Conservation (phyloP, 2,113 vertebrate genomes). For the Mustela nigripes region DNA sequence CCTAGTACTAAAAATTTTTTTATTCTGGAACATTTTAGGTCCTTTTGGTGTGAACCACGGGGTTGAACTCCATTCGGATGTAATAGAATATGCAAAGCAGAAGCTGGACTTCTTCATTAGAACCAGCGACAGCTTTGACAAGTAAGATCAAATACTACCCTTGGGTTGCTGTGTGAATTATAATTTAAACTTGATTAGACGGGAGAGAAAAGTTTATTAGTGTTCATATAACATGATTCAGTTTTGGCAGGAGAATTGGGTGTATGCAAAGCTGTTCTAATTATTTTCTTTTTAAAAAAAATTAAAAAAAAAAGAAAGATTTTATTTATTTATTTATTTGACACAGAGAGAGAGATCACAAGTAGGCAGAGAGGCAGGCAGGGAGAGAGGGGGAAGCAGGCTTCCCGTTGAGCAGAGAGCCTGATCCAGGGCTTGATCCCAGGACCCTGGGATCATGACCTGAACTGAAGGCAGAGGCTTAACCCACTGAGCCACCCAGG, state of each 20-base stretch:
- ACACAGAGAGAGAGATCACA: too few relatives aligned
- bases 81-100: constrained; percentile 96
- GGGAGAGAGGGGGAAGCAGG: too few relatives aligned
- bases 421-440: too few relatives aligned
- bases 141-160: constrained; percentile 85
- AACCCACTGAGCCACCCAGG: too few relatives aligned
- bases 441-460: too few relatives aligned
- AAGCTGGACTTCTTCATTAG: constrained; percentile 97
- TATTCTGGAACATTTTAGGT: constrained; percentile 87
- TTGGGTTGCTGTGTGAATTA: not conserved
- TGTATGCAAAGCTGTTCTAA: not conserved
- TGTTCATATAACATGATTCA: not conserved
- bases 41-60: constrained; percentile 98
- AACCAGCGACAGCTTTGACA: constrained; percentile 98
- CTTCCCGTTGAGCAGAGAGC: too few relatives aligned
- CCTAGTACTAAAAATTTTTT: not conserved
- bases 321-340: too few relatives aligned
- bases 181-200: not conserved
- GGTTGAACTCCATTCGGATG: constrained; percentile 95
- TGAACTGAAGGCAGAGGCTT: too few relatives aligned
- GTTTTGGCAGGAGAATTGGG: not conserved
- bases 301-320: too few relatives aligned
- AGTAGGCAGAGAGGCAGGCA: too few relatives aligned
- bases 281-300: not conserved
- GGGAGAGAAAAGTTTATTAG: not conserved